Evolutionary conservation across 2,888 invertebrate genomes (phyloP).

Genomic region (Cantharis lateralis): DNA sequence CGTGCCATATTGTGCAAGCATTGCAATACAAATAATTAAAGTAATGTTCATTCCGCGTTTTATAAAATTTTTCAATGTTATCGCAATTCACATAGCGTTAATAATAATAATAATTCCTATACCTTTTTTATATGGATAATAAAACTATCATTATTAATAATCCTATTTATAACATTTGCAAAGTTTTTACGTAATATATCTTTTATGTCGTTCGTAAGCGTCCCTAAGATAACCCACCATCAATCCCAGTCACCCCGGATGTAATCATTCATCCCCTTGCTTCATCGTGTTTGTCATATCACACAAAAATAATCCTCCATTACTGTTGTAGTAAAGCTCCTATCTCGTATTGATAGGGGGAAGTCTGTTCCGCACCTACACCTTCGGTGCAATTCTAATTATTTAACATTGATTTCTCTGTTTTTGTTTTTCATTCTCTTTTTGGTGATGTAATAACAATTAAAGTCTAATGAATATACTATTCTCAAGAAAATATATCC

Average conservation of each 20-base stretch:
- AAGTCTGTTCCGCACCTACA: not conserved
- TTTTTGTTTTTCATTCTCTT: not conserved
- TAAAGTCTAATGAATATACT: not conserved
- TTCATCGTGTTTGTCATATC: conserved; percentile 35
- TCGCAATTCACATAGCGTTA: not conserved
- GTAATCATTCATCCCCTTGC: conserved; percentile 43
- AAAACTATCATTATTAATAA: conserved; percentile 2
- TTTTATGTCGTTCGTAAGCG: conserved; percentile 32
- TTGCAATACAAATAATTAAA: not conserved
- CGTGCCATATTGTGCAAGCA: not conserved
- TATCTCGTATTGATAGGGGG: conserved; percentile 5
- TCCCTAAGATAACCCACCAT: conserved; percentile 35
- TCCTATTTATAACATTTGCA: conserved; percentile 14
- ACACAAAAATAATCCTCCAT: conserved; percentile 45
- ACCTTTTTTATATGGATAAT: not conserved
- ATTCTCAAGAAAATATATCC: not conserved
- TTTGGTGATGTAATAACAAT: not conserved
- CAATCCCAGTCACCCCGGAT: conserved; percentile 44
- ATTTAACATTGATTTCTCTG: not conserved
- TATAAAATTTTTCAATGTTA: not conserved
- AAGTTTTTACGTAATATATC: conserved; percentile 52
- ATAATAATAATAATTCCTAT: not conserved
- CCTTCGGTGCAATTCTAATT: not conserved
- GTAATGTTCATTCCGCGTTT: not conserved
- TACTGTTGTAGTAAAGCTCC: conserved; percentile 42